phyloP scores from a whole-genome alignment of 2,797 vertebrate genomes.

The Ptychobarbus kaznakovi region DNA sequence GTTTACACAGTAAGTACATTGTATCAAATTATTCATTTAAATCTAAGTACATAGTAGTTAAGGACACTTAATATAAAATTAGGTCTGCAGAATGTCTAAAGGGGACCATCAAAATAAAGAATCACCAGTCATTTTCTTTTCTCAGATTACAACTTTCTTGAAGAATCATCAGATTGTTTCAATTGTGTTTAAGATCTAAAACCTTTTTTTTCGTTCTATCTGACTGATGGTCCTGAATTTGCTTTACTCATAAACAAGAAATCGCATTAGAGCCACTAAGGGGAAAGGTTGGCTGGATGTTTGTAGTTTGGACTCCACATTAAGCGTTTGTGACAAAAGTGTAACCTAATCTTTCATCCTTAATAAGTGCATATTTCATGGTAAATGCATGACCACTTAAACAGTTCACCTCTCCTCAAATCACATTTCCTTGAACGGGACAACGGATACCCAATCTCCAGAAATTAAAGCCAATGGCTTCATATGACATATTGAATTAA shows the following conservation, averaged over 20 bases:
- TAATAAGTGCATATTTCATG: conserved; percentile 80
- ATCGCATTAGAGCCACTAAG: conserved; percentile 72
- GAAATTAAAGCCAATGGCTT: conserved; percentile 69
- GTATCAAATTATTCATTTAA: background rate
- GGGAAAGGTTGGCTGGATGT: conserved; percentile 65
- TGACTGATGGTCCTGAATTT: conserved; percentile 59
- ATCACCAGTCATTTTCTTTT: background rate
- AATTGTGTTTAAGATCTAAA: background rate
- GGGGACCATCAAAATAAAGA: background rate
- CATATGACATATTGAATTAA: conserved; percentile 67
- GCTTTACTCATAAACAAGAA: conserved; percentile 71
- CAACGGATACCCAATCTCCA: conserved; percentile 68
- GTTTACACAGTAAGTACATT: background rate
- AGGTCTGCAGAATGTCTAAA: background rate
- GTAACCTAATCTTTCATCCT: conserved; percentile 75
- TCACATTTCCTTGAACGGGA: conserved; percentile 72
- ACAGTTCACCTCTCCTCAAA: conserved; percentile 76
- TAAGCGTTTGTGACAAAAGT: conserved; percentile 67
- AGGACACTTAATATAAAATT: background rate
- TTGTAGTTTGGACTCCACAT: conserved; percentile 69
- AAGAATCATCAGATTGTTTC: background rate
- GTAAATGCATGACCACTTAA: conserved; percentile 80
- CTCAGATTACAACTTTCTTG: background rate
- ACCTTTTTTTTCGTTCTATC: background rate
- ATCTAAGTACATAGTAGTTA: background rate